These are phyloP conservation scores for Ceratosolen fusciceps DNA, from an alignment of 1,140 invertebrate species.

Conservation along the genomic window DNA sequence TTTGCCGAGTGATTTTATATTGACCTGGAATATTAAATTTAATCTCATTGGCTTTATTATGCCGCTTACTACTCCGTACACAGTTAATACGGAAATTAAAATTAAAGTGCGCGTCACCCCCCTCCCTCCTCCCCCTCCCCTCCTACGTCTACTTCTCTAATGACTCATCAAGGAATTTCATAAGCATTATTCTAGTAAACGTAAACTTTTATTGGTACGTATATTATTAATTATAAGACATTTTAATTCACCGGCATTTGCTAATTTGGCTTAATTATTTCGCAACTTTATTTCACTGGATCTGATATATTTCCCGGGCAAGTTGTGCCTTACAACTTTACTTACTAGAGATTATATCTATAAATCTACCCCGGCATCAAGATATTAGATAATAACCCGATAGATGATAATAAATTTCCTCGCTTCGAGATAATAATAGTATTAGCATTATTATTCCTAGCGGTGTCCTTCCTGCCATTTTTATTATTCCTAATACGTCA, in stretches of 20 bases:
- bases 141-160: too few relatives aligned
- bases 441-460: too few relatives aligned
- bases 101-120: not conserved
- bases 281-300: not conserved
- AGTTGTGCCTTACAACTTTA: too few relatives aligned
- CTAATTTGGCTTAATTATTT: not conserved
- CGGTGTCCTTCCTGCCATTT: too few relatives aligned
- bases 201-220: not conserved
- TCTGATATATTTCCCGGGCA: not conserved
- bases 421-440: not conserved
- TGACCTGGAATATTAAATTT: not conserved
- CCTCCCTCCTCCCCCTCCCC: too few relatives aligned
- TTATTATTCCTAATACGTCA: not conserved
- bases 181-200: not conserved
- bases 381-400: not conserved
- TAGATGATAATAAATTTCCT: slow-evolving; percentile 7
- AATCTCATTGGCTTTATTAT: not conserved
- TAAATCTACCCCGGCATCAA: not conserved
- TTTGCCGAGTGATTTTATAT: not conserved
- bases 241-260: not conserved
- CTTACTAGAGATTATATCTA: not conserved
- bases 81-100: not conserved
- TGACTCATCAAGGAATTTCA: not conserved
- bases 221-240: not conserved
- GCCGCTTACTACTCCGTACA: not conserved